These are phyloP conservation scores for Xanthorhoe designata DNA, from an alignment of 2,888 invertebrate species.

Conservation along the genomic window DNA sequence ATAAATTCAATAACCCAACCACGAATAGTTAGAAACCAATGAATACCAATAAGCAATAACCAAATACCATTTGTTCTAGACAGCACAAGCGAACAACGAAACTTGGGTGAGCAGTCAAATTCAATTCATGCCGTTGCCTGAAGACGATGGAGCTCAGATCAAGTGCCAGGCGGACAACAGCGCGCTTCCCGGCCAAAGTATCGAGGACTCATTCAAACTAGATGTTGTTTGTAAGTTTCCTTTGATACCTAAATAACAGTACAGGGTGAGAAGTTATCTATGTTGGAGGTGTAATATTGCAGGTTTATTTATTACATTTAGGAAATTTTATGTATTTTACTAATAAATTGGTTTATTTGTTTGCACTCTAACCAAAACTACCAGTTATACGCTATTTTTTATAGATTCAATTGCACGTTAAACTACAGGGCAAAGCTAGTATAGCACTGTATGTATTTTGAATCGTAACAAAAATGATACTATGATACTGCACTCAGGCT, in stretches of 20 bases:
- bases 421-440: too few relatives aligned
- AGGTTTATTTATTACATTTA: too few relatives aligned
- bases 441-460: too few relatives aligned
- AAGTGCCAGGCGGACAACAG: slow-evolving; percentile 95
- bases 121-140: slow-evolving; percentile 92
- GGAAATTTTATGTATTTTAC: too few relatives aligned
- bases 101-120: slow-evolving; percentile 91
- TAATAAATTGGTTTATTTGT: too few relatives aligned
- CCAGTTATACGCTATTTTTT: too few relatives aligned
- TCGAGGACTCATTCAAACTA: slow-evolving; percentile 93
- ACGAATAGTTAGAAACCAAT: slow-evolving; percentile 8
- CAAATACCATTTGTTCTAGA: slow-evolving; percentile 68
- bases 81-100: slow-evolving; percentile 88
- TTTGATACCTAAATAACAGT: neutral
- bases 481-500: too few relatives aligned
- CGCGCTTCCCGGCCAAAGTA: slow-evolving; percentile 89
- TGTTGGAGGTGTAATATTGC: too few relatives aligned
- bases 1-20: slow-evolving; percentile 11
- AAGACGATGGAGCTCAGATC: slow-evolving; percentile 93
- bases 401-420: too few relatives aligned
- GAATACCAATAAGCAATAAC: slow-evolving; percentile 13
- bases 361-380: too few relatives aligned
- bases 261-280: too few relatives aligned
- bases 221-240: slow-evolving; percentile 94
- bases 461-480: too few relatives aligned